Base-by-base conservation (phyloP, 2,113 vertebrate species). In the Mixornis gularis region DNA sequence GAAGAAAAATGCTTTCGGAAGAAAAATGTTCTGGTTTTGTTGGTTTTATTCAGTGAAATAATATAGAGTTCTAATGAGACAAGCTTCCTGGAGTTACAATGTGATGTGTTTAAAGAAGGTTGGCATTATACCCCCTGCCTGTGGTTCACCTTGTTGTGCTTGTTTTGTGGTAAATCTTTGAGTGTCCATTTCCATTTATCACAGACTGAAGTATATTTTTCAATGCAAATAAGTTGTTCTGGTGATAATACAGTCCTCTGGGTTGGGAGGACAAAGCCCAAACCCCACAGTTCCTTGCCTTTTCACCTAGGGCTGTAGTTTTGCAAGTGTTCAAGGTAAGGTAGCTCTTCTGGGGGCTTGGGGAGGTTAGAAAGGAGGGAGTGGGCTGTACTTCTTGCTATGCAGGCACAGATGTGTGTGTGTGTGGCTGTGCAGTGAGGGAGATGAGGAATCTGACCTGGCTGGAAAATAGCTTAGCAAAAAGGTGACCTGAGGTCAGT, bases 71-170 rank as follows among this genome's bases (percentile, higher is more conserved):
- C n/a, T 90, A 85, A 91, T 73, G 90, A 95, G 88, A 92, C 40
- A 34, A 83, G 79, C 53, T 91, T 71, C 82, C 76, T 88, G 69
- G 64, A 85, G 85, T 94, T 90, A 44, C 55, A 93, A 51, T 27
- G 30, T 90, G 88, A 66, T 52, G 4, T 49, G 10, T 83, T 90
- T 88, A 92, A 95, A 87, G 40, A 85, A 88, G 72, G 76, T 63
- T 91, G 71, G 63, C 43, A 51, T 87, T 79, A 69, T 79, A 79
- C 38, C 44, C 51, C 56, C 60, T 52, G 56, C 82, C 64, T 60
- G 51, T 87, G 60, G 22, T 83, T 94, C 82, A 83, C 85, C 60
- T 96, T 93, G 30, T 84, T 88, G 64, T 76, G 41, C 60, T 90
- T 86, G 52, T 79, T 93, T 87, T 85, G 64, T 19, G 52, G 56